Evolutionary conservation across 1,140 invertebrate species (phyloP).

Genomic region (Euglossa dilemma): DNA sequence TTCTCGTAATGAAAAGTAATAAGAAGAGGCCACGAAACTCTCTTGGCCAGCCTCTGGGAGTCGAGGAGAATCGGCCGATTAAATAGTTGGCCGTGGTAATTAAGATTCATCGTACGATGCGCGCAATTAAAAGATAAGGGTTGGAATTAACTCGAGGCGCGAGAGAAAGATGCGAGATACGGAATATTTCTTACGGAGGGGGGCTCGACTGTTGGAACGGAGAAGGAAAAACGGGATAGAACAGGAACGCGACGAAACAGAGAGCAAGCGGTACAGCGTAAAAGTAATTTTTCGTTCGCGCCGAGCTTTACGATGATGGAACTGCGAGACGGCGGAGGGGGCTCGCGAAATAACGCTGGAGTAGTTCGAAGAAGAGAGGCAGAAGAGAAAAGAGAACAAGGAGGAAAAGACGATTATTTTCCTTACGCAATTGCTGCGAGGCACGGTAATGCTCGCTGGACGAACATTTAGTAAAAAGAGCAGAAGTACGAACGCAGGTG

Average conservation of each 20-base stretch:
- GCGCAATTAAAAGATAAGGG: slow-evolving; percentile 56
- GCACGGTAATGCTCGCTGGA: not conserved
- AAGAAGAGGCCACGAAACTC: not conserved
- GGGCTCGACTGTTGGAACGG: not conserved
- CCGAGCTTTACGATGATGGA: slow-evolving; percentile 9
- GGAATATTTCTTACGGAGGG: slow-evolving; percentile 19
- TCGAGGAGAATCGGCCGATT: slow-evolving; percentile 28
- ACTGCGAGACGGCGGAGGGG: not conserved
- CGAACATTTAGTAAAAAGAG: not conserved
- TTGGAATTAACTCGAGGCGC: slow-evolving; percentile 12
- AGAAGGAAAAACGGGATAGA: not conserved
- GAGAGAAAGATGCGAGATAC: not conserved
- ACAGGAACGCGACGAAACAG: not conserved
- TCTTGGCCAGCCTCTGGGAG: not conserved
- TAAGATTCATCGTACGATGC: slow-evolving; percentile 55
- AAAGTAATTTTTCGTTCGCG: slow-evolving; percentile 23
- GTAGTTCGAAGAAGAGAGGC: not conserved
- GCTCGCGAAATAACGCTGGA: not conserved
- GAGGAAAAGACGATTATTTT: not conserved
- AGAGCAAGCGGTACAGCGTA: not conserved
- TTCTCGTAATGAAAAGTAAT: not conserved
- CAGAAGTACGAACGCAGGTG: no score
- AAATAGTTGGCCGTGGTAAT: slow-evolving; percentile 52
- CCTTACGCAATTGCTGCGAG: not conserved
- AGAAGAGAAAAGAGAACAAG: not conserved